These are phyloP conservation scores for Notarius quadriscutis DNA, from an alignment of 2,113 vertebrate genomes.

Conservation along the genomic window DNA sequence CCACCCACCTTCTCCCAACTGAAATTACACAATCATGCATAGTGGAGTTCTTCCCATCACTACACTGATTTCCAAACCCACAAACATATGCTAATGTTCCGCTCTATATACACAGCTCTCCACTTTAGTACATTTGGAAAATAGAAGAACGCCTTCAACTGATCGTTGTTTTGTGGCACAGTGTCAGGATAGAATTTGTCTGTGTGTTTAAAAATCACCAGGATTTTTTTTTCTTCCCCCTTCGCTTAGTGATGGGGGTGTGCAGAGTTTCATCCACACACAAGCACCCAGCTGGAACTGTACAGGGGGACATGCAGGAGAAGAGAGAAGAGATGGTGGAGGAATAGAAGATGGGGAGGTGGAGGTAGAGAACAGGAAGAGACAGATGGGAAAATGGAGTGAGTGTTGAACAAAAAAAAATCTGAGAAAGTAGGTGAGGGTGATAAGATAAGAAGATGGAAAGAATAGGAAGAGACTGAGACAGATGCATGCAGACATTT, in stretches of 20 bases:
- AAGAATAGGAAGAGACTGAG: background rate
- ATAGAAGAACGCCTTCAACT: slow-evolving; percentile 17
- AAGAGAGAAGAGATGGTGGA: background rate
- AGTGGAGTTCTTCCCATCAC: slow-evolving; percentile 29
- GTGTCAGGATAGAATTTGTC: background rate
- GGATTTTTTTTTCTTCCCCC: background rate
- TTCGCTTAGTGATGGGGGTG: slow-evolving; percentile 3
- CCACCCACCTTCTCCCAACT: background rate
- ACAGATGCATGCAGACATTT: background rate
- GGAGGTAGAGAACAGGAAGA: background rate
- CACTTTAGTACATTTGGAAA: slow-evolving; percentile 31
- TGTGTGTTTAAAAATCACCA: slow-evolving; percentile 19
- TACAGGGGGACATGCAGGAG: background rate
- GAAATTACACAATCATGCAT: slow-evolving; percentile 30
- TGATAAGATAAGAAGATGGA: background rate
- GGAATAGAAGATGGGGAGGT: background rate
- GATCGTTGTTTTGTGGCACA: slow-evolving; percentile 39
- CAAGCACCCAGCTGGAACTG: slow-evolving; percentile 11
- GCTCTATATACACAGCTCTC: slow-evolving; percentile 40
- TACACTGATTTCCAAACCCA: slow-evolving; percentile 30
- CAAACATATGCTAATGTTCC: slow-evolving; percentile 48
- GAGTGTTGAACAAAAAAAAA: background rate
- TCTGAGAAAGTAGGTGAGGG: background rate
- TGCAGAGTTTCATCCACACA: slow-evolving; percentile 20
- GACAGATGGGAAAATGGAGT: background rate